These are phyloP conservation scores for Leucophora obtusa DNA, from an alignment of 2,888 invertebrate species.

Conservation along the genomic window DNA sequence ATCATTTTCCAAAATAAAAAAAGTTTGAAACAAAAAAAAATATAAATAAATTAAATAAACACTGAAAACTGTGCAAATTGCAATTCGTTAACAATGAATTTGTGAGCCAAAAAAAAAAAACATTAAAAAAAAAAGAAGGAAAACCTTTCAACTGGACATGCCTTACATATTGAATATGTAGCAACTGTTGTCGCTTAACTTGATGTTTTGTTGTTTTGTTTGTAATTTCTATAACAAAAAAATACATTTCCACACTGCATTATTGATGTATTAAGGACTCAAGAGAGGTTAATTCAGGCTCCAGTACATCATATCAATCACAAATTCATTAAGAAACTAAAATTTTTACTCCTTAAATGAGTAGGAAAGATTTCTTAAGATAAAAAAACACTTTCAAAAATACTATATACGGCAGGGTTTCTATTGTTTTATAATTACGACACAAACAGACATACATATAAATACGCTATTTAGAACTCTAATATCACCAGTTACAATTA, in stretches of 20 bases:
- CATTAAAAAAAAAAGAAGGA: background rate
- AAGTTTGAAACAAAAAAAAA: constrained; percentile 44
- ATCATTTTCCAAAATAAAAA: constrained; percentile 48
- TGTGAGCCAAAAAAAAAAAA: constrained; percentile 48
- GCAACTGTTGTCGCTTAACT: constrained; percentile 46
- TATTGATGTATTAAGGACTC: constrained; percentile 15
- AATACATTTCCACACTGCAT: constrained; percentile 1
- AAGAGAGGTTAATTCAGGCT: background rate
- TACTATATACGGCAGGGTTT: too few species aligned
- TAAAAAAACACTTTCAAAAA: too few species aligned
- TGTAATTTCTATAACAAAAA: constrained; percentile 5
- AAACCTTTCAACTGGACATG: constrained; percentile 37
- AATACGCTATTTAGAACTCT: too few species aligned
- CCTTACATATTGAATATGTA: constrained; percentile 38
- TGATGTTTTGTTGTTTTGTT: constrained; percentile 13
- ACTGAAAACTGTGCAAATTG: constrained; percentile 61
- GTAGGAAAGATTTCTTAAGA: too few species aligned
- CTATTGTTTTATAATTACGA: too few species aligned
- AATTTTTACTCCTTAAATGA: too few species aligned
- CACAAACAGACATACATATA: too few species aligned
- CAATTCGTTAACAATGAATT: constrained; percentile 62
- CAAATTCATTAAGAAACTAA: too few species aligned
- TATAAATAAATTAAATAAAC: constrained; percentile 64
- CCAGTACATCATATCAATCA: too few species aligned
- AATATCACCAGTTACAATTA: too few species aligned